Conservation (phyloP, 2,888 invertebrate genomes). For the Trichogramma dendrolimi region DNA sequence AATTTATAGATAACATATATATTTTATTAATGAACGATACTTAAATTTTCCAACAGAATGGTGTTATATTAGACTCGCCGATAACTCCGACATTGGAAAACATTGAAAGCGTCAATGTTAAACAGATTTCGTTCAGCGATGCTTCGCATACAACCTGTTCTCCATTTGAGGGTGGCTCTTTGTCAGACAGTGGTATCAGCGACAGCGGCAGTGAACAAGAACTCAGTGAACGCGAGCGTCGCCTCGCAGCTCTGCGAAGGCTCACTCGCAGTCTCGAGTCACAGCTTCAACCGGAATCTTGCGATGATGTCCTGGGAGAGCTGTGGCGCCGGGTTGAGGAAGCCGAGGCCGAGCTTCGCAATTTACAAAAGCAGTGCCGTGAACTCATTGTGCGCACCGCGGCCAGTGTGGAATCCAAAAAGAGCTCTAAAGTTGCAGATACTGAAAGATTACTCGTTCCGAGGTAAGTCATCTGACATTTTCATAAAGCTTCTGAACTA, state of each 20-base stretch:
- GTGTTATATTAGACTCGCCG: not conserved
- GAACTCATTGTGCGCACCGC: constrained; percentile 60
- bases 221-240: constrained; percentile 63
- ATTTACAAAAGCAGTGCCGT: constrained; percentile 68
- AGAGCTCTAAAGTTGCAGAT: constrained; percentile 29
- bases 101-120: constrained; percentile 14
- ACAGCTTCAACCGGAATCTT: constrained; percentile 57
- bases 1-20: too few relatives aligned
- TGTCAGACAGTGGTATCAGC: constrained; percentile 75
- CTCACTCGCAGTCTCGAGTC: constrained; percentile 66
- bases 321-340: constrained; percentile 69
- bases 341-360: constrained; percentile 68
- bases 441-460: constrained; percentile 30
- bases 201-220: constrained; percentile 70
- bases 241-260: constrained; percentile 64
- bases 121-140: constrained; percentile 37
- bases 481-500: not conserved
- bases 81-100: not conserved
- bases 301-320: constrained; percentile 62
- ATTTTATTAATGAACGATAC: too few relatives aligned
- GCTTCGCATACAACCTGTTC: constrained; percentile 9
- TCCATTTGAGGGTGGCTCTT: constrained; percentile 58
- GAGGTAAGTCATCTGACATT: constrained; percentile 35
- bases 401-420: constrained; percentile 51
- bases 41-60: not conserved